Base-by-base conservation (phyloP, 2,888 invertebrate genomes). In the Gymnocheta viridis region DNA sequence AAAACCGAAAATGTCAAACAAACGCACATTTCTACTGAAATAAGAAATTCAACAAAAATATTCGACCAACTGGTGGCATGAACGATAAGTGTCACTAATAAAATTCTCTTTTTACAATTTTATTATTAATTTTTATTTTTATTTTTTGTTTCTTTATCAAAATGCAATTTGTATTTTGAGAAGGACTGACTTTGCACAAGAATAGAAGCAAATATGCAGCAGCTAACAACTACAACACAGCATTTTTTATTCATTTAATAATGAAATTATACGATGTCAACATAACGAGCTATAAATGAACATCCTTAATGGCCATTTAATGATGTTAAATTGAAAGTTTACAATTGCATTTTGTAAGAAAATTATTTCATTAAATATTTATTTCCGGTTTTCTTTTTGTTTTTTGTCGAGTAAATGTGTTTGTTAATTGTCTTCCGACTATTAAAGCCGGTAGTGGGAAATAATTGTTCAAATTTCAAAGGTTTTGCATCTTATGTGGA, bases 71-170 rank as follows among this genome's bases (percentile, higher is more conserved):
- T 72, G 76, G 41, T 72, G 76, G 41, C 54, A 69, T 58, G 32
- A 70, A 79, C 62, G 66, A 60, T 70, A 78, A 86, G 66, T 81
- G 73, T 78, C 86, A 74, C 82, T 86, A 84, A 86, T 86, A 86
- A 85, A 86, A 86, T 86, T 85, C 74, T 76, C 67, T 41, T 78
- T 82, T 85, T 82, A 85, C 85, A 83, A 83, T 83, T 85, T 86
- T 82, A 86, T 86, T 86, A 82, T 56, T 64, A 29, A 19, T 47
- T 70, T 67, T 51, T 19, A n/a, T 24, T 24, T 0, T 35, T 64
- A 17, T 38, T 73, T 67, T 54, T n/a, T 51, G 2, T 5, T 54
- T 29, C 1, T n/a, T 24, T 32, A 27, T 38, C 22, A n/a, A 80
- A 84, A 84, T 73, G 81, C 72, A 81, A 81, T 84, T 81, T 72